phyloP scores from a whole-genome alignment of 2,113 vertebrate genomes.

The Gnathonemus echidnorhynchus region DNA sequence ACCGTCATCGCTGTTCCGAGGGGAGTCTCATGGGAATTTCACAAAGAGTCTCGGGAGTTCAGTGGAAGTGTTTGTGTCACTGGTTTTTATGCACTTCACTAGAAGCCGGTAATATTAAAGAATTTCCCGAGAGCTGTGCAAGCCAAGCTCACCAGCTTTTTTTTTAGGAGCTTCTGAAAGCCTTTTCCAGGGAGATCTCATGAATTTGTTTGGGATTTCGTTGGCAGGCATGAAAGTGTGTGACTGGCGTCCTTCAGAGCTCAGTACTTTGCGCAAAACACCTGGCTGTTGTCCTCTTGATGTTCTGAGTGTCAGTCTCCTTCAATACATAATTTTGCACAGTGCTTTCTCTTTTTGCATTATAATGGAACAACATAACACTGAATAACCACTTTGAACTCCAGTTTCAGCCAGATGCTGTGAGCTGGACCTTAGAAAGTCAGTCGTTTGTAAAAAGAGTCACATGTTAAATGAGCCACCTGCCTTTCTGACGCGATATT shows the following conservation, averaged over 20 bases:
- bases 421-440: background rate
- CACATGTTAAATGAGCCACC: background rate
- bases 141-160: background rate
- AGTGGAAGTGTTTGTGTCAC: background rate
- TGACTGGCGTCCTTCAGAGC: background rate
- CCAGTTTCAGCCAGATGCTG: background rate
- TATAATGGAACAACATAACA: slow-evolving; percentile 10
- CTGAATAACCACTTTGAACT: slow-evolving; percentile 5
- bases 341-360: background rate
- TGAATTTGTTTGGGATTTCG: background rate
- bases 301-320: background rate
- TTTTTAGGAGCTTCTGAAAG: background rate
- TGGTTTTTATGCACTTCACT: background rate
- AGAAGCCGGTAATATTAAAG: background rate
- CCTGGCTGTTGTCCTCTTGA: slow-evolving; percentile 6
- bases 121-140: background rate
- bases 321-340: background rate
- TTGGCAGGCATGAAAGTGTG: background rate
- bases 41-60: background rate
- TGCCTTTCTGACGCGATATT: background rate
- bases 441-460: background rate
- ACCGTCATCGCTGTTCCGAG: background rate
- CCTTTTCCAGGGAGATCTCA: background rate
- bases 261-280: background rate
- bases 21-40: background rate